Base-by-base conservation (phyloP, 2,797 vertebrate genomes). In the Botia almorhae region DNA sequence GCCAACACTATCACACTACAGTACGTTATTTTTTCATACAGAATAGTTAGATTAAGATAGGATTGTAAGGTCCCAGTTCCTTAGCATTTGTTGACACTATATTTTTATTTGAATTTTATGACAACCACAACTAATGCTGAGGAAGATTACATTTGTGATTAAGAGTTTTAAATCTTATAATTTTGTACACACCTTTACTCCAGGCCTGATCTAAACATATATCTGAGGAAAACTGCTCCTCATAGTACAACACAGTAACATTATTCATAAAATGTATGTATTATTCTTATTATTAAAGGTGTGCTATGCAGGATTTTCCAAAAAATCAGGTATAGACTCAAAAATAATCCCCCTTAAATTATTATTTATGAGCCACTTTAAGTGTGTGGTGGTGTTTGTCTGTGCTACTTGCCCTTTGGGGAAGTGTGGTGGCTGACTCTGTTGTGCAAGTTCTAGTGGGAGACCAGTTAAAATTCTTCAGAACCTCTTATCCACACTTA, bases 341-440 rank as follows among this genome's bases (percentile, higher is more conserved):
- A 2, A 4, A 3, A 26, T 58, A 21, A 60, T 43, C 39, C 43
- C 7, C 6, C 6, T 39, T 8, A 39, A 46, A 51, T 43, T 43
- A 8, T 46, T 46, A 46, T 46, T 46, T 46, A 11, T 11, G 8
- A 46, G 2, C 10, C 10, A 46, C 43, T 46, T 1, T 46, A 46
- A 46, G 8, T 46, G 33, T 33, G 33, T 33, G 33, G 33, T 33
- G 33, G 33, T 33, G 33, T 33, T 33, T 33, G 33, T 33, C 33
- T 33, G 33, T 33, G 33, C 33, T 33, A 33, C 33, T 33, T 33
- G 33, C 4, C 1, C 53, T 10, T 36, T 33, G 12, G 60, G 26
- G 80, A 26, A 53, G 71, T 7, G 29, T 5, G 23, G 33, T 82
- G 81, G 80, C 33, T 82, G 76, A 85, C 39, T 48, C 33, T 69